These are phyloP conservation scores for Andrena flavipes DNA, from an alignment of 2,888 invertebrate species.

Conservation along the genomic window DNA sequence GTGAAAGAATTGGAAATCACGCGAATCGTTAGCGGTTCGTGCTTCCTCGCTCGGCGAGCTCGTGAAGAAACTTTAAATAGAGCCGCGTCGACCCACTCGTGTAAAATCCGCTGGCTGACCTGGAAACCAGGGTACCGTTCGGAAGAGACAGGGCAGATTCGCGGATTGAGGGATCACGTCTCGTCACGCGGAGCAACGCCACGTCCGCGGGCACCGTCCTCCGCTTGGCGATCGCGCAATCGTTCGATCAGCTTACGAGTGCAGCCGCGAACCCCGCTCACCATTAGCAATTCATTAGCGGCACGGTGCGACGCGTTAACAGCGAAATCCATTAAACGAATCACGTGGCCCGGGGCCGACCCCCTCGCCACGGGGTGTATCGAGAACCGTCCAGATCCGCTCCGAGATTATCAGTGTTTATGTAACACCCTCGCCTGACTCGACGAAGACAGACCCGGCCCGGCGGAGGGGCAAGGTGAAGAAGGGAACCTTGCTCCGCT, in stretches of 20 bases:
- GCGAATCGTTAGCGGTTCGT: constrained; percentile 61
- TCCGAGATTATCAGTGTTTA: constrained; percentile 72
- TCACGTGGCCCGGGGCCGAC: constrained; percentile 37
- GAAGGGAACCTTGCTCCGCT: constrained; percentile 11
- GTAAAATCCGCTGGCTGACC: neutral
- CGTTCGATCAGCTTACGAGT: constrained; percentile 27
- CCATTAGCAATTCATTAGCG: constrained; percentile 68
- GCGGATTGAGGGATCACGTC: neutral
- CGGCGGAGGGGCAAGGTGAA: constrained; percentile 39
- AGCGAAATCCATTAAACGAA: constrained; percentile 58
- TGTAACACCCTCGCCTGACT: constrained; percentile 64
- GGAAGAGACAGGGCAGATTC: constrained; percentile 4
- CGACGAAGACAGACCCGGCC: constrained; percentile 49
- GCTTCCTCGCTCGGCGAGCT: constrained; percentile 16
- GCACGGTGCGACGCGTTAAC: constrained; percentile 51
- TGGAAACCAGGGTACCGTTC: neutral
- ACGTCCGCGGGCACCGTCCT: constrained; percentile 3
- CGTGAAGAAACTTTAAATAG: constrained; percentile 31
- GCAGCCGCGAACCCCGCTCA: constrained; percentile 31
- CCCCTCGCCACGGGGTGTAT: constrained; percentile 41
- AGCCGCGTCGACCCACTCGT: neutral
- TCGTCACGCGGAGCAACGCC: neutral
- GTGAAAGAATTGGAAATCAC: constrained; percentile 64
- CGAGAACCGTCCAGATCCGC: constrained; percentile 57
- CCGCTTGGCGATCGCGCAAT: constrained; percentile 11